Conservation (phyloP, 2,113 vertebrate species). For the Lophura nycthemera region DNA sequence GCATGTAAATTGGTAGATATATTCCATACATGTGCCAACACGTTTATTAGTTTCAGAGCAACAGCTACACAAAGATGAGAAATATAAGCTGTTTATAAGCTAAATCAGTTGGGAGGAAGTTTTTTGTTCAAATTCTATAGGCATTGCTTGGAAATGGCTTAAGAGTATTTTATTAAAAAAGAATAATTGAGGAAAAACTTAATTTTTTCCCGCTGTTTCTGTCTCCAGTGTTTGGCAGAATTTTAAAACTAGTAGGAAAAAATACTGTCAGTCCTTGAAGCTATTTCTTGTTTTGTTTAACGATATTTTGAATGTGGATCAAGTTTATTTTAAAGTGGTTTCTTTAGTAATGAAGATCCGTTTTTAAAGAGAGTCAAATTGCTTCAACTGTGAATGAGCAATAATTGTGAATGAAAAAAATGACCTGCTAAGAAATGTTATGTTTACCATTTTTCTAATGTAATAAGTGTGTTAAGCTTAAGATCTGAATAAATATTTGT, state of each 20-base stretch:
- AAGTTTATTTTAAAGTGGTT: slow-evolving; percentile 58
- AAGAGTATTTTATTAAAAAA: background rate
- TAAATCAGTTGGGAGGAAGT: background rate
- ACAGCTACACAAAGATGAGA: background rate
- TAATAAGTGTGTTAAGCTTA: slow-evolving; percentile 53
- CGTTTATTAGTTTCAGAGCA: background rate
- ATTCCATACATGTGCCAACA: background rate
- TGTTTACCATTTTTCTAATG: slow-evolving; percentile 56
- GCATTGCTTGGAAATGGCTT: background rate
- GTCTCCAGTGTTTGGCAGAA: slow-evolving; percentile 21
- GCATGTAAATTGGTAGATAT: accelerated
- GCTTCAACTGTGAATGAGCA: slow-evolving; percentile 6
- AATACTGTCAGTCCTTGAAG: slow-evolving; percentile 30
- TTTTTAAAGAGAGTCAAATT: slow-evolving; percentile 36
- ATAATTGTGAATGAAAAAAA: slow-evolving; percentile 49
- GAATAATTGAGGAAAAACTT: slow-evolving; percentile 29
- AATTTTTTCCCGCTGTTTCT: slow-evolving; percentile 35
- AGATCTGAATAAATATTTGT: slow-evolving; percentile 61
- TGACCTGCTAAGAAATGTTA: background rate
- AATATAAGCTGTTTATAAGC: background rate
- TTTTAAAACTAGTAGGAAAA: background rate
- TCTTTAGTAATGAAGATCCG: background rate
- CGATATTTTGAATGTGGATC: slow-evolving; percentile 29
- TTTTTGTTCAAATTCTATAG: background rate
- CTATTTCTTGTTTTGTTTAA: slow-evolving; percentile 53